Evolutionary conservation across 2,797 vertebrate genomes (phyloP).

Genomic region (Myripristis murdjan): DNA sequence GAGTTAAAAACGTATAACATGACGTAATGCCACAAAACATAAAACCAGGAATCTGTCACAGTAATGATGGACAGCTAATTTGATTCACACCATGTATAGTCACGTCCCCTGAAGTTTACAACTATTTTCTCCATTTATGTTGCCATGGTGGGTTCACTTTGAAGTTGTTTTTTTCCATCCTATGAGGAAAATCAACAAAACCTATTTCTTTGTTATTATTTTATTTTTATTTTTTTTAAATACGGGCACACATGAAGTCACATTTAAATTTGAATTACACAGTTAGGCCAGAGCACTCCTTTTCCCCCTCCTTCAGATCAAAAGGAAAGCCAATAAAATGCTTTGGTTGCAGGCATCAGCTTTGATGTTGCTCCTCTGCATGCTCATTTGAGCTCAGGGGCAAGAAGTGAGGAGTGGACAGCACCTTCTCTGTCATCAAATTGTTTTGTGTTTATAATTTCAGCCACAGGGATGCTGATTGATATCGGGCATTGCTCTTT

Average conservation of each 20-base stretch:
- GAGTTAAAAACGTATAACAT: background rate
- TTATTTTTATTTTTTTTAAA: too few species aligned
- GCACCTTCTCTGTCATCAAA: slow-evolving; percentile 46
- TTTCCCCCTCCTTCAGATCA: slow-evolving; percentile 81
- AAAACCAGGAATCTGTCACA: background rate
- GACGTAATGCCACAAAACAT: background rate
- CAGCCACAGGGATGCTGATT: slow-evolving; percentile 46
- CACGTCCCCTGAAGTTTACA: slow-evolving; percentile 28
- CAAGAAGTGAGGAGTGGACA: slow-evolving; percentile 64
- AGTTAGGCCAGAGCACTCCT: slow-evolving; percentile 67
- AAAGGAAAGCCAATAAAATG: slow-evolving; percentile 84
- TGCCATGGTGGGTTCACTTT: slow-evolving; percentile 52
- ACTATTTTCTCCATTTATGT: slow-evolving; percentile 23
- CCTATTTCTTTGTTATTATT: slow-evolving; percentile 71
- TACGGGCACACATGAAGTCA: slow-evolving; percentile 67
- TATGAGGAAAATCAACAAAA: slow-evolving; percentile 56
- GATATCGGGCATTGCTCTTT: slow-evolving; percentile 5
- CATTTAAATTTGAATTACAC: slow-evolving; percentile 81
- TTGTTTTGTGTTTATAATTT: slow-evolving; percentile 61
- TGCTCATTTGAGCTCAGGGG: slow-evolving; percentile 72
- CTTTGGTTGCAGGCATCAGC: slow-evolving; percentile 78
- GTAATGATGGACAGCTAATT: background rate
- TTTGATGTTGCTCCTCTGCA: slow-evolving; percentile 83
- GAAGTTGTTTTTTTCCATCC: slow-evolving; percentile 55
- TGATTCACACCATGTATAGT: background rate